A percentile compares a stretch with the other conserved stretches of the same genome.
Evolutionary conservation across 1,140 invertebrate genomes (phyloP).

Genomic region (Onthophagus taurus): DNA sequence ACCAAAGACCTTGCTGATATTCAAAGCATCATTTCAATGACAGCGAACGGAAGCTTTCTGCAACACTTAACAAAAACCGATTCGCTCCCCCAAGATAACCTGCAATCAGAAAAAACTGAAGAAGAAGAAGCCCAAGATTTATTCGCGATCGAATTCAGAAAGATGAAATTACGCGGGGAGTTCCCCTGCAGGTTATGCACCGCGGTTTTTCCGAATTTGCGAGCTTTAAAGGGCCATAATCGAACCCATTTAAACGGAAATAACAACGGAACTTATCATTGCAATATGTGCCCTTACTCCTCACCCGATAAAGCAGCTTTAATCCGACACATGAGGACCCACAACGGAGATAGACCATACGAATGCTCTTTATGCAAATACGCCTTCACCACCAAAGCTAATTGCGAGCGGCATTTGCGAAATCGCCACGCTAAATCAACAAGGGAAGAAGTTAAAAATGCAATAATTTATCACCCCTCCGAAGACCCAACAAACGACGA

Average conservation of each 20-base stretch:
- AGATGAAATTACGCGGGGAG: conserved; percentile 78
- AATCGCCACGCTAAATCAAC: conserved; percentile 79
- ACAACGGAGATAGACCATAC: conserved; percentile 91
- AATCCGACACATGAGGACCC: conserved; percentile 80
- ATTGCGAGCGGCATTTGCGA: conserved; percentile 81
- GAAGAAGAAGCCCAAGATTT: conserved; percentile 73
- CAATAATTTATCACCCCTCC: conserved; percentile 76
- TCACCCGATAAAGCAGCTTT: conserved; percentile 85
- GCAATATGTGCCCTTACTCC: conserved; percentile 85
- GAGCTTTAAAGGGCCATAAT: conserved; percentile 83
- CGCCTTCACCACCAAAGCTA: conserved; percentile 92
- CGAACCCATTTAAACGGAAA: conserved; percentile 62
- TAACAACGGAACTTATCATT: conserved; percentile 68
- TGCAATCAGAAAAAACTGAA: conserved; percentile 27
- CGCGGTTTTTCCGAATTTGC: conserved; percentile 76
- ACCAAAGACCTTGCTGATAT: conserved; percentile 74
- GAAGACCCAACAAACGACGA: conserved; percentile 71
- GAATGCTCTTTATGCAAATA: conserved; percentile 90
- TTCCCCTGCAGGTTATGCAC: conserved; percentile 82
- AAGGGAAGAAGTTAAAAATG: conserved; percentile 76
- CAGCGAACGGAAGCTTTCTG: conserved; percentile 52
- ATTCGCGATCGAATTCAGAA: conserved; percentile 67
- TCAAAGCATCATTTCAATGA: conserved; percentile 68
- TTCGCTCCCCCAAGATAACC: conserved; percentile 35
- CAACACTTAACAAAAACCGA: conserved; percentile 43